phyloP scores from a whole-genome alignment of 2,888 invertebrate species.

The Tenthredo notha region DNA sequence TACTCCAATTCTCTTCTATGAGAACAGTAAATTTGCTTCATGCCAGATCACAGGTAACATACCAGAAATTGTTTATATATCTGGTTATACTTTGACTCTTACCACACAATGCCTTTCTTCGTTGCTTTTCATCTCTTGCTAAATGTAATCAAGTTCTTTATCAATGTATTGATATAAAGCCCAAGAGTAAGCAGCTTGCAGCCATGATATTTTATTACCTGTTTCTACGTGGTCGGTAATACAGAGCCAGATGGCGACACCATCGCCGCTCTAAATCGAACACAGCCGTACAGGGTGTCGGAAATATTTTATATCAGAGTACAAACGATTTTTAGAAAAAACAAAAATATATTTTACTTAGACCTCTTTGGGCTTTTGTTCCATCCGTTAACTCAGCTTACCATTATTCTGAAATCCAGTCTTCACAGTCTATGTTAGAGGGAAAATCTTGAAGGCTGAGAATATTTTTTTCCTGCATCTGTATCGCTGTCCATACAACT shows the following conservation, averaged over 20 bases:
- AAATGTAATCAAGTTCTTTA: conserved; percentile 55
- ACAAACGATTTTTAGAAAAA: not conserved
- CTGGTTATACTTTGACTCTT: conserved; percentile 51
- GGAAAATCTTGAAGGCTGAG: not conserved
- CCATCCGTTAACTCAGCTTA: not conserved
- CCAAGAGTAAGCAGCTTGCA: conserved; percentile 61
- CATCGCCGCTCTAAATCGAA: conserved; percentile 41
- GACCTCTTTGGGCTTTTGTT: not conserved
- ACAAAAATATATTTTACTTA: not conserved
- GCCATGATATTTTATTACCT: conserved; percentile 68
- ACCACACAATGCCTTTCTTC: conserved; percentile 56
- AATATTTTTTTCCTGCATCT: not conserved
- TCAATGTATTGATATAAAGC: conserved; percentile 60
- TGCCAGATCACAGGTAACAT: not conserved
- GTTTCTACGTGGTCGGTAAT: conserved; percentile 64
- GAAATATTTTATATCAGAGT: not conserved
- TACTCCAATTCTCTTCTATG: conserved; percentile 23
- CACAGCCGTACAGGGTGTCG: conserved; percentile 35
- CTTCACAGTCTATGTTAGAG: not conserved
- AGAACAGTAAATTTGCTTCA: conserved; percentile 25
- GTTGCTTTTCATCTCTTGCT: conserved; percentile 47
- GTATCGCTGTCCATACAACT: not conserved
- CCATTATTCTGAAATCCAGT: conserved; percentile 23
- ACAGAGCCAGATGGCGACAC: conserved; percentile 62
- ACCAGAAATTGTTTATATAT: conserved; percentile 11